Evolutionary conservation across 2,888 invertebrate species (phyloP), one percentile per base, ranked within the genome.

Genomic region (Heliconius sara): DNA sequence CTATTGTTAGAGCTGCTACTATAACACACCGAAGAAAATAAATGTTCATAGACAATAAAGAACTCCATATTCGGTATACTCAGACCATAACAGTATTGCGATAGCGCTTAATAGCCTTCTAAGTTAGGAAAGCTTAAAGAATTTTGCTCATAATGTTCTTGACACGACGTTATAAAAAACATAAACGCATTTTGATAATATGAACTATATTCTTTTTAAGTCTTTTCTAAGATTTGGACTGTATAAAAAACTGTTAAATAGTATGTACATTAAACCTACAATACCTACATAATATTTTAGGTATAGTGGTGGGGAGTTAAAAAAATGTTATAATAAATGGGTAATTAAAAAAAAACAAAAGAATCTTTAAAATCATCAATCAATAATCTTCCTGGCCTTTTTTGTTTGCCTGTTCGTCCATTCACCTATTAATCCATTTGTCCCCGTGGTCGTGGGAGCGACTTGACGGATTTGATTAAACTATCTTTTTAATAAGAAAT

Each of bases 61-160:
- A 66, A 30, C 25, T 30, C 65, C 19, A 66, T 60, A 60, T 60
- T 52, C 7, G 7, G 52, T 34, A 34, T 34, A 67, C 22, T 67
- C n/a, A 39, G 52, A 52, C 7, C 19, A 22, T 52, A 52, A 22
- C 3, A 68, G n/a, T 22, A 22, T 9, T 22, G 1, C 22, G 22
- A 67, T 67, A 67, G 67, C 13, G 68, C 68, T 68, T 68, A 68
- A 68, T 39, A 39, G 39, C 22, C 12, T n/a, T 39, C 39, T 68
- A 39, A 68, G 39, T 39, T 39, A 39, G n/a, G 2, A 39, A 68
- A n/a, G 10, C 68, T 68, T 39, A 39, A 68, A 68, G 68, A 68
- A 68, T 22, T n/a, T 34, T n/a, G n/a, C n/a, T 39, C 39, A 68
- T 39, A 68, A 68, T 68, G n/a, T 39, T 68, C n/a, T 68, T 39